phyloP scores from a whole-genome alignment of 2,113 vertebrate genomes.

The Chloropsis cyanopogon region DNA sequence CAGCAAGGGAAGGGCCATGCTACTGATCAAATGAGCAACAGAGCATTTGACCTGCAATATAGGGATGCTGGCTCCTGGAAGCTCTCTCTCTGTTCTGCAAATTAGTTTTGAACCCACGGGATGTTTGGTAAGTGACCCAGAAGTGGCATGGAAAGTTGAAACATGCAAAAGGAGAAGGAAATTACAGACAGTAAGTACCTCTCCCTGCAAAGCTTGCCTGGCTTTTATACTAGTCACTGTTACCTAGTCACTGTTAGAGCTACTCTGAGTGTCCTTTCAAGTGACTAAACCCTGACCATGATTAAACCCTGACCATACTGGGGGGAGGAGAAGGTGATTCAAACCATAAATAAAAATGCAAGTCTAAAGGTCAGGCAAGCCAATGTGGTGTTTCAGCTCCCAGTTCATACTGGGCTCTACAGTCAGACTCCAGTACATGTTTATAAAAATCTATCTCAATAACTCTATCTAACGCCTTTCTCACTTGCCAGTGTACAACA shows the following conservation, averaged over 20 bases:
- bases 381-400: not conserved
- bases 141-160: not conserved
- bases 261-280: not conserved
- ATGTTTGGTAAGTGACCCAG: not conserved
- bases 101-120: not conserved
- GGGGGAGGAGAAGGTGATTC: not conserved
- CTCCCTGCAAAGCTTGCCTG: not conserved
- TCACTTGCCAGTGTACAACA: not conserved
- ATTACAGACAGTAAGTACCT: not conserved
- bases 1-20: not conserved
- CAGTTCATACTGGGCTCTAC: not conserved
- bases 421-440: not conserved
- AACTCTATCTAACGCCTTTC: not conserved
- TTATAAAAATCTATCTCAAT: not conserved
- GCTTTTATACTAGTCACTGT: not conserved
- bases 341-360: not conserved
- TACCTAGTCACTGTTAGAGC: not conserved
- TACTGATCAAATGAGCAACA: not conserved
- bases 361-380: not conserved
- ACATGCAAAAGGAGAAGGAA: not conserved
- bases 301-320: not conserved
- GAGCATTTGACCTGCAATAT: not conserved
- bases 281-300: not conserved
- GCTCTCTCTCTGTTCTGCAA: not conserved
- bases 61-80: not conserved